phyloP scores from a whole-genome alignment of 2,113 vertebrate genomes.

The Entelurus aequoreus region DNA sequence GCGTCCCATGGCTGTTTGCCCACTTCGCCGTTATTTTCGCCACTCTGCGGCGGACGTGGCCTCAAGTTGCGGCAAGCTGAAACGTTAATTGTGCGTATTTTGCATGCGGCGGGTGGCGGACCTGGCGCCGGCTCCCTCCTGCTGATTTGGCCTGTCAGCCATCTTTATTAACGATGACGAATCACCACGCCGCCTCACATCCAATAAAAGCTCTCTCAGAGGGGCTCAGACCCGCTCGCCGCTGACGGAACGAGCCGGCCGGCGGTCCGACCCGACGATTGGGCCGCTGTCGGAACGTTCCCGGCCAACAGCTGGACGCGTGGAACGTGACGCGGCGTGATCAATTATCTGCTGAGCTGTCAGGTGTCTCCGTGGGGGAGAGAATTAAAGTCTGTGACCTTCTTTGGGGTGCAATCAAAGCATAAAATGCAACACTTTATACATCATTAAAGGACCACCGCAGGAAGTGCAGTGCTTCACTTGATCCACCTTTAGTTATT shows the following conservation, averaged over 20 bases:
- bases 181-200: conserved; percentile 62
- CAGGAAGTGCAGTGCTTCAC: too few relatives aligned
- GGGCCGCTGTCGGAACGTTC: conserved; percentile 25
- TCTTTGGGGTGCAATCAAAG: neutral
- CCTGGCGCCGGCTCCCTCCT: conserved; percentile 52
- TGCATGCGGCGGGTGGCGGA: conserved; percentile 52
- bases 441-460: too few relatives aligned
- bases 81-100: conserved; percentile 62
- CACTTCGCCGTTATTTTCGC: too few relatives aligned
- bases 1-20: too few relatives aligned
- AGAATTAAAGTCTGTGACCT: conserved; percentile 1
- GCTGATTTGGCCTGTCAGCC: conserved; percentile 68
- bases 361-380: conserved; percentile 6
- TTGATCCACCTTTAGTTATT: too few relatives aligned
- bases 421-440: too few relatives aligned
- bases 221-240: conserved; percentile 67
- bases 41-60: too few relatives aligned
- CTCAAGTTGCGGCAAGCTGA: neutral
- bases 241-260: conserved; percentile 63
- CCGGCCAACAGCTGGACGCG: conserved; percentile 47
- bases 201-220: conserved; percentile 68
- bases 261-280: conserved; percentile 31
- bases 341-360: conserved; percentile 39
- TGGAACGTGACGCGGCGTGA: conserved; percentile 30
- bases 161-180: conserved; percentile 73